Percentiles rank a stretch among this genome's conserved stretches.
phyloP scores from a whole-genome alignment of 1,140 invertebrate species.

The Cecropterus lyciades region DNA sequence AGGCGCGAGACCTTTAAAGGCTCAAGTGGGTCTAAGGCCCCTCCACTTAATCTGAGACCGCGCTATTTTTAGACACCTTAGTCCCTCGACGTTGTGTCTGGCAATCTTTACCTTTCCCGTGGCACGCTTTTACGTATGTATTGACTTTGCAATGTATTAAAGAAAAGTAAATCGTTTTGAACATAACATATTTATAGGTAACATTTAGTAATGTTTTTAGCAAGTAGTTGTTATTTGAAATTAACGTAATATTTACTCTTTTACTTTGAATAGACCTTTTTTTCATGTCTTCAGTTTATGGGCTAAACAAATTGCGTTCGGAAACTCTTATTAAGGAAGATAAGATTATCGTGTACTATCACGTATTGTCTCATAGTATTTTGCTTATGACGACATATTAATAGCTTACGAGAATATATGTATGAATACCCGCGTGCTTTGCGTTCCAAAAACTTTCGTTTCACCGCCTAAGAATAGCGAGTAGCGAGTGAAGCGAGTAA shows the following conservation, averaged over 20 bases:
- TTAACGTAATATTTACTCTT: too few relatives aligned
- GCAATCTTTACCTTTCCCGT: background rate
- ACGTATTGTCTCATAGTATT: constrained; percentile 27
- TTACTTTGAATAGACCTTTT: too few relatives aligned
- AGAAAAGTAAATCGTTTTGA: too few relatives aligned
- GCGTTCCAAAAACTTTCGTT: background rate
- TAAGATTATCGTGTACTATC: background rate
- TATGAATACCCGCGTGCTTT: constrained; percentile 12
- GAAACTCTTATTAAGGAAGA: too few relatives aligned
- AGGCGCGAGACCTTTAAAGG: background rate
- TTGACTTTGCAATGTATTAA: too few relatives aligned
- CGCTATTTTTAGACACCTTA: constrained; percentile 6
- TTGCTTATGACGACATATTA: constrained; percentile 12
- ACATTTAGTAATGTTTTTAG: too few relatives aligned
- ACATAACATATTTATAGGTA: too few relatives aligned
- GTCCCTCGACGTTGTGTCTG: background rate
- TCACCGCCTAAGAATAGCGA: background rate
- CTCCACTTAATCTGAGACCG: too few relatives aligned
- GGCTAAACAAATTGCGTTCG: too few relatives aligned
- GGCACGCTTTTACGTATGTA: too few relatives aligned
- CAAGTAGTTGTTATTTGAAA: too few relatives aligned
- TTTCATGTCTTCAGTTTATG: too few relatives aligned
- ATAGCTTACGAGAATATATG: constrained; percentile 3
- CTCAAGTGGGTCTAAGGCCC: constrained; percentile 1
- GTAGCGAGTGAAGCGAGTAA: background rate